These are phyloP conservation scores for Scaptomyza pallida DNA, from an alignment of 1,140 invertebrate genomes.

Conservation along the genomic window DNA sequence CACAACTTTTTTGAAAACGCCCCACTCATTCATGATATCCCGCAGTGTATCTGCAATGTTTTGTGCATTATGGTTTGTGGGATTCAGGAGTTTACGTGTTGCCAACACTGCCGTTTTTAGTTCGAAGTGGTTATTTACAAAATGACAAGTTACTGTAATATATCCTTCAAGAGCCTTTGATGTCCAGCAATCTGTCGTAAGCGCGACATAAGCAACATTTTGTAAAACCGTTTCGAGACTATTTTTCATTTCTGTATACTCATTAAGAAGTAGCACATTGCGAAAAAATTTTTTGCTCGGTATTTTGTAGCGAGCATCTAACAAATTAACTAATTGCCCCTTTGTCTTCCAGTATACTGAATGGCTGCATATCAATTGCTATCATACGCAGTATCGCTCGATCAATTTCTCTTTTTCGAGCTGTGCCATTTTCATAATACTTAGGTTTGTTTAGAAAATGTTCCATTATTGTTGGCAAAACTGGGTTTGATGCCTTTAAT, in stretches of 20 bases:
- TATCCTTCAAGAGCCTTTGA: slow-evolving; percentile 10
- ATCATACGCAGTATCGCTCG: too few species aligned
- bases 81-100: slow-evolving; percentile 10
- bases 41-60: slow-evolving; percentile 14
- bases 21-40: slow-evolving; percentile 17
- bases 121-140: slow-evolving; percentile 3
- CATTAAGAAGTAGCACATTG: slow-evolving; percentile 2
- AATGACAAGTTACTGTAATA: slow-evolving; percentile 12
- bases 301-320: slow-evolving; percentile 8
- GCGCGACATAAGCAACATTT: slow-evolving; percentile 2
- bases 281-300: slow-evolving; percentile 6
- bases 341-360: too few species aligned
- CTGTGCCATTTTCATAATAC: too few species aligned
- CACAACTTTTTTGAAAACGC: slow-evolving; percentile 24
- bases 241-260: slow-evolving; percentile 5
- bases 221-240: slow-evolving; percentile 1
- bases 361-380: too few species aligned
- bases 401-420: too few species aligned
- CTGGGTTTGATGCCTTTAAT: too few species aligned
- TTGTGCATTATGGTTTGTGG: slow-evolving; percentile 22
- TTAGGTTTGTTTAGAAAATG: too few species aligned
- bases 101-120: slow-evolving; percentile 9
- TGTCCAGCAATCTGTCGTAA: slow-evolving; percentile 15
- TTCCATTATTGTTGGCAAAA: too few species aligned
- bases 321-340: too few species aligned